Evolutionary conservation across 2,888 invertebrate species (phyloP).

Genomic region (Diaphora mendica): DNA sequence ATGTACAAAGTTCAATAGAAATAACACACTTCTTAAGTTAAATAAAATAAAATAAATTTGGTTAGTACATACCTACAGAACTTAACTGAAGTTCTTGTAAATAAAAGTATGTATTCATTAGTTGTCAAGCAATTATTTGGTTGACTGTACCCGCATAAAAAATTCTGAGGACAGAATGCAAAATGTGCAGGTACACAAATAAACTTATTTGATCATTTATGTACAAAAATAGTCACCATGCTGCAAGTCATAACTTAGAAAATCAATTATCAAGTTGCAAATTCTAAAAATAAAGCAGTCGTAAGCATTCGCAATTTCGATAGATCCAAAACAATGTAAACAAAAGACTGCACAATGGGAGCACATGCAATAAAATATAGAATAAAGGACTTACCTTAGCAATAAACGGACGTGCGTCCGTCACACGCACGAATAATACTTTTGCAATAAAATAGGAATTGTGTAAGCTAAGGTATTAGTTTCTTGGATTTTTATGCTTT

Average conservation of each 20-base stretch:
- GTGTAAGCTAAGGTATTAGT: constrained; percentile 70
- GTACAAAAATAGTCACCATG: constrained; percentile 30
- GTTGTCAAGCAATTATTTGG: constrained; percentile 45
- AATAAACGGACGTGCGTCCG: constrained; percentile 76
- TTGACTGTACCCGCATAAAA: constrained; percentile 46
- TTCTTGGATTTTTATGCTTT: constrained; percentile 63
- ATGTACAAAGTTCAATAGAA: constrained; percentile 38
- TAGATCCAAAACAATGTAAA: constrained; percentile 45
- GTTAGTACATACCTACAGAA: constrained; percentile 50
- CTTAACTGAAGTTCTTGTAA: constrained; percentile 42
- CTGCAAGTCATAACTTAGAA: constrained; percentile 28
- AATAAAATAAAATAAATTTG: constrained; percentile 20
- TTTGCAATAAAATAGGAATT: constrained; percentile 70
- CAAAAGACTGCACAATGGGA: constrained; percentile 43
- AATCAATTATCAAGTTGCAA: constrained; percentile 42
- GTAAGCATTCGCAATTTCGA: constrained; percentile 48
- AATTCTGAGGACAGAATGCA: constrained; percentile 41
- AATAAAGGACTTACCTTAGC: constrained; percentile 72
- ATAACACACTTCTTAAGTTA: background rate
- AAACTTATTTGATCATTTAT: constrained; percentile 11
- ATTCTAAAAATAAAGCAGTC: constrained; percentile 61
- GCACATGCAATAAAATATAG: constrained; percentile 55
- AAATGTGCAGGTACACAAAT: constrained; percentile 41
- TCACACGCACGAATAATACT: constrained; percentile 67
- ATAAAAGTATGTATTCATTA: constrained; percentile 38